These are phyloP conservation scores for Furnarius figulus DNA, from an alignment of 2,113 vertebrate genomes.

Conservation along the genomic window DNA sequence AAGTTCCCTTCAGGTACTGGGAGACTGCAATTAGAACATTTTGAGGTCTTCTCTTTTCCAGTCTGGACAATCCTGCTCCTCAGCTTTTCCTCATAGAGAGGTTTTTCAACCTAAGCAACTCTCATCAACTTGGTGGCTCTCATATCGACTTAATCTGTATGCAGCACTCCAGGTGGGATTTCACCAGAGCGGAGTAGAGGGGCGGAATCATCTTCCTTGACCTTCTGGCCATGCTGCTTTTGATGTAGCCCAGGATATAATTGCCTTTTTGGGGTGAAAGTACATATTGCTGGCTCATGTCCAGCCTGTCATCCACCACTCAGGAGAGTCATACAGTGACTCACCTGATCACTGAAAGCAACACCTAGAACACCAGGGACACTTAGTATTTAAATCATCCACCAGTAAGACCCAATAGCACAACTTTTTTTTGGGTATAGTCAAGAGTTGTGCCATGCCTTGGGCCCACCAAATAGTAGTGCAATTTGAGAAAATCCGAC, in stretches of 20 bases:
- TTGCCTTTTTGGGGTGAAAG: background rate
- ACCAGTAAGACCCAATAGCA: background rate
- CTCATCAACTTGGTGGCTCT: background rate
- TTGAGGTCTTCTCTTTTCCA: background rate
- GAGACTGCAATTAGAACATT: background rate
- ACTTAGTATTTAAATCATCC: fast-evolving
- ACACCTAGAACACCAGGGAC: fast-evolving
- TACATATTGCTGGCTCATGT: background rate
- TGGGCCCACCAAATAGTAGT: background rate
- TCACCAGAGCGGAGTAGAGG: background rate
- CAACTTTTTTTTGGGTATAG: fast-evolving
- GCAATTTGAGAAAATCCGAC: background rate
- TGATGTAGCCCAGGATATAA: background rate
- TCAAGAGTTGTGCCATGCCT: background rate
- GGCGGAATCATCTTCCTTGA: background rate
- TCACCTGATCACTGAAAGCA: fast-evolving
- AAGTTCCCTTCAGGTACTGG: background rate
- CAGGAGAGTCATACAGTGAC: background rate
- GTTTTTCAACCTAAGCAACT: background rate
- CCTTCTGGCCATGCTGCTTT: fast-evolving
- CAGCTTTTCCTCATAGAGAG: background rate
- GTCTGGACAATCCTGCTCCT: background rate
- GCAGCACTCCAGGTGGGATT: background rate
- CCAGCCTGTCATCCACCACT: background rate
- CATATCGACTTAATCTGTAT: fast-evolving